These are phyloP conservation scores for Rhogogaster chlorosoma DNA, from an alignment of 2,888 invertebrate species.

Conservation along the genomic window DNA sequence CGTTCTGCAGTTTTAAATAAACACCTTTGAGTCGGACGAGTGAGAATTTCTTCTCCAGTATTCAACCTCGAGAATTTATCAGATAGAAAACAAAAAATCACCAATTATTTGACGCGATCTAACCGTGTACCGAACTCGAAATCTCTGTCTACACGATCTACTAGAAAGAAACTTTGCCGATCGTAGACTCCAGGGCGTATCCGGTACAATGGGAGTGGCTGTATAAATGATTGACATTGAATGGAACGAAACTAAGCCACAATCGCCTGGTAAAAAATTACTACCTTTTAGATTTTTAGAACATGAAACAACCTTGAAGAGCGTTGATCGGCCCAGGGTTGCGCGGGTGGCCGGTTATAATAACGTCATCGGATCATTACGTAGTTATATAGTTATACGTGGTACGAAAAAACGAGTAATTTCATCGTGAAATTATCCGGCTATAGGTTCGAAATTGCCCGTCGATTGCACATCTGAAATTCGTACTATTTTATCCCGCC, in stretches of 20 bases:
- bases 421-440: neutral
- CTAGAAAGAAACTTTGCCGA: neutral
- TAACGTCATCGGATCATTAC: neutral
- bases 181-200: constrained; percentile 15
- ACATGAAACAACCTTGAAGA: constrained; percentile 18
- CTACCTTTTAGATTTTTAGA: constrained; percentile 5
- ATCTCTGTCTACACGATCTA: neutral
- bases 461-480: neutral
- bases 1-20: no score
- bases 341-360: constrained; percentile 21
- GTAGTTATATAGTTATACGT: neutral
- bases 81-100: no score
- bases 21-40: no score
- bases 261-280: constrained; percentile 38
- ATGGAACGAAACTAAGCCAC: constrained; percentile 46
- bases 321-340: constrained; percentile 29
- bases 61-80: neutral
- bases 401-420: neutral
- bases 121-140: neutral
- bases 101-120: neutral
- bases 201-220: constrained; percentile 46
- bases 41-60: neutral
- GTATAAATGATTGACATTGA: constrained; percentile 37
- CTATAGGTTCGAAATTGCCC: neutral
- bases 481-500: neutral